phyloP scores from a whole-genome alignment of 2,113 vertebrate species.

The Parus major region DNA sequence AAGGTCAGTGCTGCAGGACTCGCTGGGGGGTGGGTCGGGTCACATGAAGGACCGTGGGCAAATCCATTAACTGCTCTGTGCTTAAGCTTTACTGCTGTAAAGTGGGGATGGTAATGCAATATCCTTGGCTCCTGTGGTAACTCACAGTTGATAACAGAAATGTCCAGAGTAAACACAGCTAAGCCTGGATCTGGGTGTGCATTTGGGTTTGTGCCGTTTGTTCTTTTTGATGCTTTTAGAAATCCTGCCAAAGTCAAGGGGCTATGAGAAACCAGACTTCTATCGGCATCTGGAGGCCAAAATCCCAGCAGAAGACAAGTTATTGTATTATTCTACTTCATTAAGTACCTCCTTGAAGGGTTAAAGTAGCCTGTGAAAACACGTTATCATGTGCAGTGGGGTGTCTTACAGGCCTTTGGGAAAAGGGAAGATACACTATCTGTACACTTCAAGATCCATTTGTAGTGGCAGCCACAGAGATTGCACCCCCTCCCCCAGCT shows the following conservation, averaged over 20 bases:
- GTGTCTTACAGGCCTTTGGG: constrained; percentile 15
- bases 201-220: not conserved
- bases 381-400: not conserved
- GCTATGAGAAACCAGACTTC: constrained; percentile 3
- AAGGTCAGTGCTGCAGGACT: constrained; percentile 52
- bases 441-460: not conserved
- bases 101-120: constrained; percentile 36
- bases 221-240: constrained; percentile 15
- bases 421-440: not conserved
- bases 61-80: constrained; percentile 59
- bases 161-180: constrained; percentile 50
- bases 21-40: constrained; percentile 9
- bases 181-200: constrained; percentile 47
- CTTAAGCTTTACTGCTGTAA: constrained; percentile 47
- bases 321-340: constrained; percentile 29
- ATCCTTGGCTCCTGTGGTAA: constrained; percentile 55
- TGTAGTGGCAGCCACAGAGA: not conserved
- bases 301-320: constrained; percentile 30
- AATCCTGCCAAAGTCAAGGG: not conserved
- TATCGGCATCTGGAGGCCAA: not conserved
- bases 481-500: not conserved
- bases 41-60: constrained; percentile 23
- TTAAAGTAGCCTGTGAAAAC: constrained; percentile 47
- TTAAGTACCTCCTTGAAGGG: constrained; percentile 26
- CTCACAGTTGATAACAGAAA: constrained; percentile 54